A percentile compares a stretch with the other conserved stretches of the same genome.
Evolutionary conservation across 1,140 invertebrate genomes (phyloP).

Genomic region (Diuraphis noxia): DNA sequence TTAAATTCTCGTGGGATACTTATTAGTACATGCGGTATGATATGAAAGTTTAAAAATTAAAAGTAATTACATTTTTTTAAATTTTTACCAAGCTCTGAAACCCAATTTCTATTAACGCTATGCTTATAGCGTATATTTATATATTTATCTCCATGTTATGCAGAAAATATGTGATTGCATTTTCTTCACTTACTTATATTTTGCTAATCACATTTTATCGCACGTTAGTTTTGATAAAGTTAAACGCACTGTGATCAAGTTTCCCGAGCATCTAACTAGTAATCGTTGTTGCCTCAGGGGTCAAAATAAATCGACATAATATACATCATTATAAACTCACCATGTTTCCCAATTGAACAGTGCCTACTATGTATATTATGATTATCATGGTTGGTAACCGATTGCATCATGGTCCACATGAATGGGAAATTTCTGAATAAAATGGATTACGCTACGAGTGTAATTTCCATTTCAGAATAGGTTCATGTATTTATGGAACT

Average conservation of each 20-base stretch:
- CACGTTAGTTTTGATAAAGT: background rate
- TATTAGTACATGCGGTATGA: background rate
- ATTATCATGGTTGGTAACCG: background rate
- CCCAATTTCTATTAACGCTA: background rate
- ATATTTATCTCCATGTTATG: background rate
- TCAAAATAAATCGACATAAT: conserved; percentile 6
- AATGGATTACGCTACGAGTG: background rate
- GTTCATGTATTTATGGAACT: background rate
- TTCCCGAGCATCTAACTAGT: conserved; percentile 18
- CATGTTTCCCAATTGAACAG: background rate
- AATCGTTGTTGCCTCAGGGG: background rate
- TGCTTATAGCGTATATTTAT: background rate
- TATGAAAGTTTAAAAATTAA: background rate
- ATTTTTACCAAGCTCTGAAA: background rate
- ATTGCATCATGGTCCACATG: conserved; percentile 17
- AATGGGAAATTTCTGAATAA: background rate
- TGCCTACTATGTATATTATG: background rate
- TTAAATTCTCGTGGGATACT: background rate
- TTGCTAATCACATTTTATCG: background rate
- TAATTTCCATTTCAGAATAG: background rate
- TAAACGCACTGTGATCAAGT: background rate
- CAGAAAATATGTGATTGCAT: background rate
- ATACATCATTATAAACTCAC: background rate
- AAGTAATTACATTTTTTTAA: background rate
- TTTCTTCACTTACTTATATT: background rate